Evolutionary conservation across 2,797 vertebrate genomes (phyloP).

Genomic region (Lagorchestes hirsutus): DNA sequence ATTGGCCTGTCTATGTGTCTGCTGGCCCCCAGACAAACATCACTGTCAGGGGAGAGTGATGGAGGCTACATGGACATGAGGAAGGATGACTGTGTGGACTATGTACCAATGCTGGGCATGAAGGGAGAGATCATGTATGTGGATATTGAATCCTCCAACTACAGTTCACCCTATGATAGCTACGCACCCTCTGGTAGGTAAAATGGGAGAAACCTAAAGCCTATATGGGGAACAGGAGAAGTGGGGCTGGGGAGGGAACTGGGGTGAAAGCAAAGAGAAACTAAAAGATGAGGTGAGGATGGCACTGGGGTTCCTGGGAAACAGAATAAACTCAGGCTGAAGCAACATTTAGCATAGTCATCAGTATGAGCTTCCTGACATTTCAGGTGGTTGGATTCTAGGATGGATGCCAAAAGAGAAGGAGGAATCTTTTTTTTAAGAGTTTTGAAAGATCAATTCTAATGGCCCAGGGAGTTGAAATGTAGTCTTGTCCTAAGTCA

Average conservation of each 20-base stretch:
- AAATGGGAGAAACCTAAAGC: background rate
- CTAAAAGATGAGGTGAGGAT: background rate
- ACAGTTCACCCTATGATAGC: conserved; percentile 93
- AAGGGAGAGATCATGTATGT: conserved; percentile 94
- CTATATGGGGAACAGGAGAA: background rate
- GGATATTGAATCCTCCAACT: conserved; percentile 94
- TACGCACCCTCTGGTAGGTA: conserved; percentile 87
- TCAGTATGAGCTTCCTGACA: background rate
- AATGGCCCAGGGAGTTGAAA: background rate
- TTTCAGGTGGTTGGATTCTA: background rate
- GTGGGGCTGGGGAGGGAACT: accelerated
- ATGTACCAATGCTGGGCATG: conserved; percentile 96
- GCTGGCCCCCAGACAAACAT: conserved; percentile 88
- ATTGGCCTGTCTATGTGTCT: background rate
- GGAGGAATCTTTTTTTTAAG: background rate
- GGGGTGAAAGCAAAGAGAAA: background rate
- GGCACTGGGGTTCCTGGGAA: background rate
- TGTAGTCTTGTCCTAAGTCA: background rate
- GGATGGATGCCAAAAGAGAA: background rate
- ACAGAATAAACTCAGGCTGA: background rate
- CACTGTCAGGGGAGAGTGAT: conserved; percentile 93
- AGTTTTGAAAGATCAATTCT: background rate
- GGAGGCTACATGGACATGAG: conserved; percentile 99
- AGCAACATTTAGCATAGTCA: background rate
- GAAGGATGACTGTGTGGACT: conserved; percentile 94